These are phyloP conservation scores for Otocyon megalotis DNA, from an alignment of 2,113 vertebrate genomes.

Conservation along the genomic window DNA sequence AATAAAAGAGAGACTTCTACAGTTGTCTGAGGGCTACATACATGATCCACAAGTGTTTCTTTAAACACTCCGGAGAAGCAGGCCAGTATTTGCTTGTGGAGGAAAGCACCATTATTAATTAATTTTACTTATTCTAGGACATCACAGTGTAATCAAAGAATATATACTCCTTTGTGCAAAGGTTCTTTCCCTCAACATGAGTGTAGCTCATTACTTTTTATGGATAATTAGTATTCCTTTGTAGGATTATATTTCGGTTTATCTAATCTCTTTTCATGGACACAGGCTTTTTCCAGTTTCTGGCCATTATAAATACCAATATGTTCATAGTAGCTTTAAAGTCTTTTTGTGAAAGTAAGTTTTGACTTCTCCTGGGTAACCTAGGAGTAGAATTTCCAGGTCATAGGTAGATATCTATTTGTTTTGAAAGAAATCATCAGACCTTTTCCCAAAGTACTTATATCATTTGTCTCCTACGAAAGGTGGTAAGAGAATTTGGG, in stretches of 20 bases:
- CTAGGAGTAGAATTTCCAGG: background rate
- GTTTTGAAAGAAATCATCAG: background rate
- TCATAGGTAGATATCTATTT: background rate
- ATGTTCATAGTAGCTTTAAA: background rate
- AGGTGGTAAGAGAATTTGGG: background rate
- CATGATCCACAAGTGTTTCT: background rate
- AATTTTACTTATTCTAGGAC: background rate
- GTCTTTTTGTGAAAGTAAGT: background rate
- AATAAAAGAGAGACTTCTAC: background rate
- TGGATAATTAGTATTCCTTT: background rate
- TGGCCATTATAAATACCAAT: background rate
- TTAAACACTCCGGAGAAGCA: background rate
- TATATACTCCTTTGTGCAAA: background rate
- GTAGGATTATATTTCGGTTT: background rate
- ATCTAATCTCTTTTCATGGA: background rate
- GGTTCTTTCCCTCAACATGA: background rate
- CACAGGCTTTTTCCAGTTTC: background rate
- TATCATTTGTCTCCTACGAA: background rate
- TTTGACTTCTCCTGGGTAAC: conserved; percentile 27
- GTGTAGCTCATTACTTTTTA: background rate
- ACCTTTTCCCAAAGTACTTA: background rate
- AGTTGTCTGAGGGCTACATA: background rate
- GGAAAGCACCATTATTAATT: background rate
- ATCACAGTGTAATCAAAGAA: background rate
- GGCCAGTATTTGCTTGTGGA: background rate